phyloP scores from a whole-genome alignment of 2,113 vertebrate species.

The Cyanoderma ruficeps region DNA sequence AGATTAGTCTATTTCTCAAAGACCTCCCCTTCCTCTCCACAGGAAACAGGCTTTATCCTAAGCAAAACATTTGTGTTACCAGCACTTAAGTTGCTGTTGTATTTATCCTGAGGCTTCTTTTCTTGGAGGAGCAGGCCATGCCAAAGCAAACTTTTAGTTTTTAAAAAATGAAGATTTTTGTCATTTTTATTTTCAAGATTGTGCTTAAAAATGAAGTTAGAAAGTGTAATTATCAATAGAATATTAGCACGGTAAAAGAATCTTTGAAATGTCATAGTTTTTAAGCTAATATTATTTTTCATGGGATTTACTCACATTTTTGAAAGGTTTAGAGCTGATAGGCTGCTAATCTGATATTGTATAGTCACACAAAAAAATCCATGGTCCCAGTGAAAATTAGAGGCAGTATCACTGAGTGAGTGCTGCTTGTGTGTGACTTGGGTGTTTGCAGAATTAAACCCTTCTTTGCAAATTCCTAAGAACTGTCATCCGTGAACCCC shows the following conservation, averaged over 20 bases:
- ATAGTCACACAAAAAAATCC: background rate
- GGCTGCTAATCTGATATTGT: background rate
- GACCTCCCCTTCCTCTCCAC: background rate
- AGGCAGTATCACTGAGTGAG: background rate
- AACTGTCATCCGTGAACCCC: background rate
- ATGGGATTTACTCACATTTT: background rate
- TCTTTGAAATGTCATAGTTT: background rate
- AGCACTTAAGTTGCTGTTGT: background rate
- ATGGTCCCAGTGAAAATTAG: background rate
- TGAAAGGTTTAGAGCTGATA: background rate
- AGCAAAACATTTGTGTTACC: background rate
- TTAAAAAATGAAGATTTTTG: background rate
- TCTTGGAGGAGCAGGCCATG: background rate
- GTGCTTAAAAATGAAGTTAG: background rate
- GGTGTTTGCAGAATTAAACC: slow-evolving; percentile 1
- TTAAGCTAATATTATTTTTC: background rate
- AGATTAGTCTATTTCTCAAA: background rate
- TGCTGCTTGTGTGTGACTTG: background rate
- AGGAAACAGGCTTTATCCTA: background rate
- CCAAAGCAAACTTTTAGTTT: background rate
- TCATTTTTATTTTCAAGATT: background rate
- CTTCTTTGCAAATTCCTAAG: background rate
- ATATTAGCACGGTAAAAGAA: background rate
- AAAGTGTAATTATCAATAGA: background rate
- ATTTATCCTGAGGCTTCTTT: background rate